Percentiles rank a stretch among this genome's conserved stretches.
These are phyloP conservation scores for Taxidea taxus DNA, from an alignment of 2,113 vertebrate species.

Conservation along the genomic window DNA sequence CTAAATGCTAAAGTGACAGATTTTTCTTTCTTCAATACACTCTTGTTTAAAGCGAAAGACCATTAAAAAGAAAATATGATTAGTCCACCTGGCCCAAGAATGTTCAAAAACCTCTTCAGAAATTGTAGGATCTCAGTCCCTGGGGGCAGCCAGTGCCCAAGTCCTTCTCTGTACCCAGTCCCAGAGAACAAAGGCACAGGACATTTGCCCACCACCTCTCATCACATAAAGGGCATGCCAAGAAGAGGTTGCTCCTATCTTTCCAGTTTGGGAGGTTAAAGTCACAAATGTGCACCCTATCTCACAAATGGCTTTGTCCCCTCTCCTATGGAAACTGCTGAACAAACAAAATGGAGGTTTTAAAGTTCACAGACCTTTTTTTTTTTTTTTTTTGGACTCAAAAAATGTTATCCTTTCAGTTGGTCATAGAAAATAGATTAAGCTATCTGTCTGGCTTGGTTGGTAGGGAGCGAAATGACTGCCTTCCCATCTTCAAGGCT, in stretches of 20 bases:
- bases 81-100: background rate
- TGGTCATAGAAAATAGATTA: constrained; percentile 7
- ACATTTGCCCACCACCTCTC: background rate
- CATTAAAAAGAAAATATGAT: background rate
- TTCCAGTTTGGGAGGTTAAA: background rate
- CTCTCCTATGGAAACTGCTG: background rate
- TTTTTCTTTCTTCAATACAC: background rate
- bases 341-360: constrained; percentile 40
- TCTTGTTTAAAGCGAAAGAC: background rate
- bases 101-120: constrained; percentile 36
- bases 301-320: background rate
- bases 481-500: background rate
- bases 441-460: background rate
- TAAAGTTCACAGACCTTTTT: constrained; percentile 41
- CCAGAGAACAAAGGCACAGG: background rate
- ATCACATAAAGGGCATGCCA: background rate
- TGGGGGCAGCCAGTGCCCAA: background rate
- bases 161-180: background rate
- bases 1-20: background rate
- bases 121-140: background rate
- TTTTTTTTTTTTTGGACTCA: background rate
- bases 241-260: background rate
- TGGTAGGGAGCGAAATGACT: background rate
- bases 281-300: background rate
- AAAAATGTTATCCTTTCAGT: constrained; percentile 1